Percentiles rank a stretch among this genome's conserved stretches.
These are phyloP conservation scores for Cricetomys ansorgei DNA, from an alignment of 2,113 vertebrate species.

Conservation along the genomic window DNA sequence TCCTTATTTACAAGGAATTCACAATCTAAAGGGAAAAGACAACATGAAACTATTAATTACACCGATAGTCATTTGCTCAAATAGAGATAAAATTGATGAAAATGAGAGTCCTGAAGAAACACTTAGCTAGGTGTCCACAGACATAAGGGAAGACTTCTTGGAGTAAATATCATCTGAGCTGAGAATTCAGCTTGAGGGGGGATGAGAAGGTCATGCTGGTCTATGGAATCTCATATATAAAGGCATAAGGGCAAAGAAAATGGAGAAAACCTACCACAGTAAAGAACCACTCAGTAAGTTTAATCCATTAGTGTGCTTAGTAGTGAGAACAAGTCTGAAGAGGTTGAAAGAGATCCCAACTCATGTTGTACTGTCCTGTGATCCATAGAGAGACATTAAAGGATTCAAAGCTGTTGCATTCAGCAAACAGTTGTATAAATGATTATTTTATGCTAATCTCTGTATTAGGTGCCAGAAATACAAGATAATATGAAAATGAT, in stretches of 20 bases:
- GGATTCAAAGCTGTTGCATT: conserved; percentile 38
- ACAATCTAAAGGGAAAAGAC: conserved; percentile 39
- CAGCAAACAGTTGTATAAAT: background rate
- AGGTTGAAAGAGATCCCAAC: background rate
- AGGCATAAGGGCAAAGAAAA: background rate
- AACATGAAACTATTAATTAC: conserved; percentile 51
- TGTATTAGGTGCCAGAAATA: conserved; percentile 19
- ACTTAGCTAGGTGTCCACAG: conserved; percentile 26
- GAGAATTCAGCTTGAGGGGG: background rate
- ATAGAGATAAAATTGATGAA: conserved; percentile 17
- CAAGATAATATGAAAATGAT: conserved; percentile 33
- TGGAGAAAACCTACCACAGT: background rate
- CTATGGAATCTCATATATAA: background rate
- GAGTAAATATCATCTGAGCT: background rate
- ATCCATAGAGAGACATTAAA: conserved; percentile 6
- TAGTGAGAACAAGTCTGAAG: background rate
- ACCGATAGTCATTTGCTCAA: background rate
- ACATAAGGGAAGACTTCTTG: background rate
- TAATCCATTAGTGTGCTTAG: background rate
- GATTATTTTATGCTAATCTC: conserved; percentile 20
- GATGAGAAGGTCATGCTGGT: background rate
- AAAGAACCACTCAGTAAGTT: background rate
- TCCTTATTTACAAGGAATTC: conserved; percentile 32
- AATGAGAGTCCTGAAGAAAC: conserved; percentile 46
- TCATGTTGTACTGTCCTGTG: background rate